Conservation (phyloP, 2,888 invertebrate species). For the Lithophane leautieri region DNA sequence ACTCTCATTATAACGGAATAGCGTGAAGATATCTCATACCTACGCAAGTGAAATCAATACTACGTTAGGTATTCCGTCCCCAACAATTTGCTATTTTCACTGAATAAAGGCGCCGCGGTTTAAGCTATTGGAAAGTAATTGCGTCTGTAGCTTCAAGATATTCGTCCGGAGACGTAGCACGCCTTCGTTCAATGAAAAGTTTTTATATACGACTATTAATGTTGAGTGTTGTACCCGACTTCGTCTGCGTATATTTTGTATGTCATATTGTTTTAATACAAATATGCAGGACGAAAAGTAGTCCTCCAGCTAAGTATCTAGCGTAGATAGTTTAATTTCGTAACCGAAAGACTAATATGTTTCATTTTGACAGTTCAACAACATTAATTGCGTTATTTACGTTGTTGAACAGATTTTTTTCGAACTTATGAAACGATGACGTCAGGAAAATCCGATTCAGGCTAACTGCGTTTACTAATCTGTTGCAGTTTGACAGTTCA, state of each 20-base stretch:
- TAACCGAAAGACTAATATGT: too few relatives aligned
- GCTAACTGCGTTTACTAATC: too few relatives aligned
- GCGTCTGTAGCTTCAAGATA: not conserved
- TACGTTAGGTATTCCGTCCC: constrained; percentile 38
- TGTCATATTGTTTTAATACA: not conserved
- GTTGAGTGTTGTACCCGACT: not conserved
- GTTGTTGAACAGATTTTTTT: too few relatives aligned
- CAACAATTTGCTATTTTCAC: constrained; percentile 36
- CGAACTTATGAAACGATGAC: too few relatives aligned
- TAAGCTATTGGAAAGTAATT: constrained; percentile 5
- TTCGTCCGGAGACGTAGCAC: too few relatives aligned
- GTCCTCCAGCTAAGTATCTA: not conserved
- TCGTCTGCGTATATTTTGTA: not conserved
- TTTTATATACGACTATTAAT: too few relatives aligned
- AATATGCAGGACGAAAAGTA: not conserved
- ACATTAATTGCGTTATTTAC: too few relatives aligned
- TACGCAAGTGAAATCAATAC: constrained; percentile 58
- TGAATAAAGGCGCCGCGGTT: constrained; percentile 9
- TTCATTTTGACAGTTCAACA: too few relatives aligned
- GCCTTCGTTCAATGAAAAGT: too few relatives aligned
- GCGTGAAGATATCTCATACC: constrained; percentile 54
- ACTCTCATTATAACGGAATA: constrained; percentile 42
- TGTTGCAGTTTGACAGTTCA: too few relatives aligned
- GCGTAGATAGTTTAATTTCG: too few relatives aligned
- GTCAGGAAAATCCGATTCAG: too few relatives aligned